phyloP scores from a whole-genome alignment of 1,140 invertebrate genomes.

The Penaeus indicus region DNA sequence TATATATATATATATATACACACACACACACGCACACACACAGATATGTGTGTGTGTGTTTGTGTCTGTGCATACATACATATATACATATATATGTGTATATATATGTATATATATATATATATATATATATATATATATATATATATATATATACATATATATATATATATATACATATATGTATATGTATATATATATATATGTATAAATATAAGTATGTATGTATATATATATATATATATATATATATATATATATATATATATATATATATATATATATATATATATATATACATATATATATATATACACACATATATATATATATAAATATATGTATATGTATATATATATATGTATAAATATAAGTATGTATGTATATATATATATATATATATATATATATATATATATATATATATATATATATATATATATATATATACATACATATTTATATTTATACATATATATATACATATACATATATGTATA shows the following conservation, averaged over 20 bases:
- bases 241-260: neutral
- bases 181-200: conserved; percentile 1
- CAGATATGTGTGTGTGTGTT: neutral
- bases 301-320: neutral
- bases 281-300: neutral
- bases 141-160: neutral
- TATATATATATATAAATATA: conserved; percentile 19
- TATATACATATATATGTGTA: neutral
- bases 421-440: neutral
- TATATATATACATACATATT: conserved; percentile 2
- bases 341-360: neutral
- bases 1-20: neutral
- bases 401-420: conserved; percentile 8
- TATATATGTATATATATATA: neutral
- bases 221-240: neutral
- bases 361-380: too few species aligned
- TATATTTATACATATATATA: neutral
- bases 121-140: neutral
- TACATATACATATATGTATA: conserved; percentile 5
- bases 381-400: too few species aligned
- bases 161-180: neutral
- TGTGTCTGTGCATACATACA: neutral
- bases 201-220: neutral
- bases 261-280: neutral
- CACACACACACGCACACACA: neutral